Conservation (phyloP, 2,888 invertebrate genomes). For the Phorcus lineatus region DNA sequence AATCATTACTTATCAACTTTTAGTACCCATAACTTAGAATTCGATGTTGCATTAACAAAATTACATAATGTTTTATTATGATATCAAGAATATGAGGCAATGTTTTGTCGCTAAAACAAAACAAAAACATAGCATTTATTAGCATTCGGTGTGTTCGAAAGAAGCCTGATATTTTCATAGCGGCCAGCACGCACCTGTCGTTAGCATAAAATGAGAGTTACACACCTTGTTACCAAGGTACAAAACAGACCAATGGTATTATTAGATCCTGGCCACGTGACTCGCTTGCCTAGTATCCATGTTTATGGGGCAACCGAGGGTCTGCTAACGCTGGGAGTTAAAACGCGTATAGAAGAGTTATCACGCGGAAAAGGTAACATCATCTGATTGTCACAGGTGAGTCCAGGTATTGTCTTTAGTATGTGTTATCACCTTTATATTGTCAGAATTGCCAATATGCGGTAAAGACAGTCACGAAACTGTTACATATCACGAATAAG, state of each 20-base stretch:
- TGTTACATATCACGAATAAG: too few relatives aligned
- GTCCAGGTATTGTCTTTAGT: conserved; percentile 5
- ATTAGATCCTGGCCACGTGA: conserved; percentile 2
- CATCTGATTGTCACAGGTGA: conserved; percentile 2
- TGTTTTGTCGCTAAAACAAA: too few relatives aligned
- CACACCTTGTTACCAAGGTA: conserved; percentile 51
- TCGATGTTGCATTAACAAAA: too few relatives aligned
- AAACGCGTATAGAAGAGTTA: background rate
- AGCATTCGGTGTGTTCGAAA: too few relatives aligned
- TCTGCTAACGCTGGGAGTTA: background rate
- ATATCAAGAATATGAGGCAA: too few relatives aligned
- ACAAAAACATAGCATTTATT: too few relatives aligned
- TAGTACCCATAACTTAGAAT: too few relatives aligned
- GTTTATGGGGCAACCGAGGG: conserved; percentile 21
- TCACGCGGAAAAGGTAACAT: conserved; percentile 1
- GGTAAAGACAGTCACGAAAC: too few relatives aligned
- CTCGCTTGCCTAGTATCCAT: conserved; percentile 4
- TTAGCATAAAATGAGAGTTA: conserved; percentile 26
- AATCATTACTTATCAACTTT: too few relatives aligned
- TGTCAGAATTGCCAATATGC: too few relatives aligned
- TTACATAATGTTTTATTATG: too few relatives aligned
- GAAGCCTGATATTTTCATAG: background rate
- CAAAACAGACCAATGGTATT: conserved; percentile 36
- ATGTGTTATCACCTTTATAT: too few relatives aligned
- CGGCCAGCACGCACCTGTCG: background rate